These are phyloP conservation scores for Columbina picui DNA, from an alignment of 2,113 vertebrate genomes.

Conservation along the genomic window DNA sequence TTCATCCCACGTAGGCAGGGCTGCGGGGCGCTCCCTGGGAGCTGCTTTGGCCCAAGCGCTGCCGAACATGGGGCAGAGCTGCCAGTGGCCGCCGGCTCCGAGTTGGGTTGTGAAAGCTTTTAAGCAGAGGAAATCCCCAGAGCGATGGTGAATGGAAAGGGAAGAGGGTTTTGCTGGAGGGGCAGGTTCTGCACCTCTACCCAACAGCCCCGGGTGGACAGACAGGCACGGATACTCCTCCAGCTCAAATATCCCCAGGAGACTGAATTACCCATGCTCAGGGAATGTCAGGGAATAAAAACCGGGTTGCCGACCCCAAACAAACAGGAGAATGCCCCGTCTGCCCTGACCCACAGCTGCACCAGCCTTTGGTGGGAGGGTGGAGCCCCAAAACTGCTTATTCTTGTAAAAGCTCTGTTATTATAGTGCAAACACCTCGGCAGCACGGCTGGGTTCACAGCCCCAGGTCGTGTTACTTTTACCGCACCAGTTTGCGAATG, in stretches of 20 bases:
- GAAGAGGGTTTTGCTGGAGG: neutral
- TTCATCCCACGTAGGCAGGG: neutral
- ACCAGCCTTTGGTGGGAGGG: neutral
- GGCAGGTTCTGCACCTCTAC: neutral
- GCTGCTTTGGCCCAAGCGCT: neutral
- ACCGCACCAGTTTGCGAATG: neutral
- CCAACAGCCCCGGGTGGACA: neutral
- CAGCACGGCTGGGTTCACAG: neutral
- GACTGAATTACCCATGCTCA: accelerated
- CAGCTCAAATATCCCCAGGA: neutral
- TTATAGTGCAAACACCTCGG: neutral
- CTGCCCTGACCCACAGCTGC: neutral
- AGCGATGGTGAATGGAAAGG: accelerated
- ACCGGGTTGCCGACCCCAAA: accelerated
- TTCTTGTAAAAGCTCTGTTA: neutral
- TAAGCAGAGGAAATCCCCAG: neutral
- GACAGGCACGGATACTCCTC: neutral
- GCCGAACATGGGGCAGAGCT: neutral
- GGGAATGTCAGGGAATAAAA: neutral
- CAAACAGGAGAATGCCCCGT: neutral
- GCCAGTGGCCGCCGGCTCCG: accelerated
- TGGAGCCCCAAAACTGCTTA: neutral
- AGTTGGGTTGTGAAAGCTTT: neutral
- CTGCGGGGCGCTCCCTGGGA: accelerated
- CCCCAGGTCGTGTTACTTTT: accelerated